Evolutionary conservation across 2,888 invertebrate species (phyloP).

Genomic region (Folsomia manolachei): DNA sequence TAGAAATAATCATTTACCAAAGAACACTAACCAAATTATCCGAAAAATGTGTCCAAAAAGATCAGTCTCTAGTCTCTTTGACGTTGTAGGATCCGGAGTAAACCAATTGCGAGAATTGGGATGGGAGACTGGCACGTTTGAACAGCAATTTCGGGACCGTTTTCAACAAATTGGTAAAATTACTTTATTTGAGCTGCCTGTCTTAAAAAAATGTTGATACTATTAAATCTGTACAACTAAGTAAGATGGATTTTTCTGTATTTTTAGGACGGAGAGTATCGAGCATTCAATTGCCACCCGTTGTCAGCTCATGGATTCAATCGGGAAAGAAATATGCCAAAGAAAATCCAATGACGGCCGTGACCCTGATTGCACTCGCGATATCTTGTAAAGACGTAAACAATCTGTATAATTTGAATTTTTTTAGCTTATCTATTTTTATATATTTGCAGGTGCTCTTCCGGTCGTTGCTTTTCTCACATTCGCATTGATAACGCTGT

Average conservation of each 20-base stretch:
- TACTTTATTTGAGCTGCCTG: background rate
- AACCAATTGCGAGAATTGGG: slow-evolving; percentile 43
- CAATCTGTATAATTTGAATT: too few species aligned
- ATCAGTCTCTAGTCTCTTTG: slow-evolving; percentile 39
- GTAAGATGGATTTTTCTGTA: too few species aligned
- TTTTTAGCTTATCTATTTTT: too few species aligned
- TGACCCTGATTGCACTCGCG: slow-evolving; percentile 39
- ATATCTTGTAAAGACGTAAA: too few species aligned
- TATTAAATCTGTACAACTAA: background rate
- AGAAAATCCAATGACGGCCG: slow-evolving; percentile 43
- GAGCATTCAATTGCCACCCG: slow-evolving; percentile 38
- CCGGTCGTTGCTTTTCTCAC: slow-evolving; percentile 44
- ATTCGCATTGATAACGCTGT: slow-evolving; percentile 40
- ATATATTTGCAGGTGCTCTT: too few species aligned
- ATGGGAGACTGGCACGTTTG: slow-evolving; percentile 42
- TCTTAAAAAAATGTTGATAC: background rate
- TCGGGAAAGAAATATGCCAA: slow-evolving; percentile 40
- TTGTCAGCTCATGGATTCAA: slow-evolving; percentile 37
- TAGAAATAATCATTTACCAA: too few species aligned
- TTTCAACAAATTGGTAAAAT: slow-evolving; percentile 43
- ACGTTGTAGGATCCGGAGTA: slow-evolving; percentile 44
- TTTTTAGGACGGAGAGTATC: slow-evolving; percentile 40
- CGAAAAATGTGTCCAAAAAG: slow-evolving; percentile 44
- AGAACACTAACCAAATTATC: too few species aligned
- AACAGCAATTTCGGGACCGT: slow-evolving; percentile 44